Base-by-base conservation (phyloP, 2,888 invertebrate species). In the Aricia artaxerxes region DNA sequence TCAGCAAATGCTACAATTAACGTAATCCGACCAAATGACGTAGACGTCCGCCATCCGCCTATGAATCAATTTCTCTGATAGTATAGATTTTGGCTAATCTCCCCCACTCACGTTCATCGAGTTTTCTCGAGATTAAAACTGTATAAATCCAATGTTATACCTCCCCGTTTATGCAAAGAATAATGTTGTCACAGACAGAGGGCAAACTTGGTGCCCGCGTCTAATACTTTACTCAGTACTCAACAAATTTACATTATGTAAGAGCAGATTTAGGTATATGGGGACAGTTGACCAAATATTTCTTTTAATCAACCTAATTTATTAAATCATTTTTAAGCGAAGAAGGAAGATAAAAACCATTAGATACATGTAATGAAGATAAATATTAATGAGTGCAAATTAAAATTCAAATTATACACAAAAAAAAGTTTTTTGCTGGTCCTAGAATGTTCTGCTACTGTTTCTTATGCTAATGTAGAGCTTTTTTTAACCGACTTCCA, bases 211-310 rank as follows among this genome's bases (percentile, higher is more conserved):
- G 64, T 11, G 1, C 64, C 31, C 69, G 13, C 69, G 5, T 35
- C 64, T 69, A 13, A 69, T 69, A 38, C 35, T 69, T 69, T 35
- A 16, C 69, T 69, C 69, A 69, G 69, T 38, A 69, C 35, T 69
- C 69, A 69, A 69, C 69, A 69, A 69, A 69, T 69, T 69, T 35
- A 69, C 69, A 64, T 64, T 64, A 31, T 64, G 64, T 64, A 64
- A 6, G 35, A 69, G 69, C 35, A 69, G 38, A 38, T 38, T 64
- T 64, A 24, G 24, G 24, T 24, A 64, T 64, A 31, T 31, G 1
- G 31, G 64, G 64, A 64, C 64, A 64, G 64, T 64, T 31, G 35
- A 35, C 2, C 35, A 35, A 35, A 35, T 2, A 1, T 35, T 35
- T 35, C 2, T 35, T 35, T 35, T 35, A 35, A 35, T 35, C 35